A percentile compares a stretch with the other conserved stretches of the same genome.
Evolutionary conservation across 2,888 invertebrate genomes (phyloP).

Genomic region (Drosophila rubida): DNA sequence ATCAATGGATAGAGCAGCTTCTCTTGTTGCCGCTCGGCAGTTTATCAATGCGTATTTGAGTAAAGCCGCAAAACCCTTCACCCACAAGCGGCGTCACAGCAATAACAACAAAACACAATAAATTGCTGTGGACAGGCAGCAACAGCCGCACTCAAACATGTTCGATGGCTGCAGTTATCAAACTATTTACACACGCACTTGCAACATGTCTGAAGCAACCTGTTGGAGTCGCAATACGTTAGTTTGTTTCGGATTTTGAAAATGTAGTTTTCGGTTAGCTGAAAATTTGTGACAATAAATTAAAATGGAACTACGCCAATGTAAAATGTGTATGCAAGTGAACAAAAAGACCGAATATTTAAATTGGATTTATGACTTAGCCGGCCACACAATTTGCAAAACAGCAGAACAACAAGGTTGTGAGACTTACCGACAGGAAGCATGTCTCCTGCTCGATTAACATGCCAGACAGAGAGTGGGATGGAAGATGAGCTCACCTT

Average conservation of each 20-base stretch:
- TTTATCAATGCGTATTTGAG: conserved; percentile 46
- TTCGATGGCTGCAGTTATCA: conserved; percentile 11
- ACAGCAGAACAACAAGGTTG: background rate
- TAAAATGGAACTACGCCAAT: conserved; percentile 24
- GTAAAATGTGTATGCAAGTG: conserved; percentile 31
- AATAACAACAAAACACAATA: conserved; percentile 8
- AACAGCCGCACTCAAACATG: conserved; percentile 40
- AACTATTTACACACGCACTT: conserved; percentile 28
- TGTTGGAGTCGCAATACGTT: conserved; percentile 29
- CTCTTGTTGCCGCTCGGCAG: conserved; percentile 14
- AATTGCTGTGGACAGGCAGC: conserved; percentile 47
- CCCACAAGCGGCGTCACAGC: background rate
- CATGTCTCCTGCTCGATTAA: conserved; percentile 28
- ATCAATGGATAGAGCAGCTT: conserved; percentile 11
- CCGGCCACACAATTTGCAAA: conserved; percentile 46
- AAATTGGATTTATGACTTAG: conserved; percentile 40
- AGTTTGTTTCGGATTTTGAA: conserved; percentile 8
- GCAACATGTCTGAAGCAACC: conserved; percentile 53
- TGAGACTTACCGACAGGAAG: conserved; percentile 48
- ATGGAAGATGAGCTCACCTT: background rate
- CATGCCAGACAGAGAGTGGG: conserved; percentile 4
- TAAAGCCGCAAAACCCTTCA: conserved; percentile 50
- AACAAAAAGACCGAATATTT: conserved; percentile 55
- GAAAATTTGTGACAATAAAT: conserved; percentile 20
- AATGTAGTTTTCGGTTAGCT: background rate